A percentile compares a stretch with the other conserved stretches of the same genome.
phyloP scores from a whole-genome alignment of 2,888 invertebrate genomes.

The Cephus runcator region DNA sequence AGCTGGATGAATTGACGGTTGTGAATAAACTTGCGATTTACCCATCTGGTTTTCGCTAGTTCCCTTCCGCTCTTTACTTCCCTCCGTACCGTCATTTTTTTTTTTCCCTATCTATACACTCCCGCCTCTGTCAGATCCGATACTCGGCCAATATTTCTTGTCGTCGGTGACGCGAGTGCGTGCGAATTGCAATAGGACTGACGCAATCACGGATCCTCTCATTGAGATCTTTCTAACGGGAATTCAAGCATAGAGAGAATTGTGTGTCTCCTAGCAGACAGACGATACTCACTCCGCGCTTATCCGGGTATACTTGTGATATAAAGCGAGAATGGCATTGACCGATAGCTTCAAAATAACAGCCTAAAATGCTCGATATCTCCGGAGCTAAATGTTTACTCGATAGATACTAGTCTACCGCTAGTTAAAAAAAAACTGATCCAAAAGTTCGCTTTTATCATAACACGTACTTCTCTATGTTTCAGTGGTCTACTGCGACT shows the following conservation, averaged over 20 bases:
- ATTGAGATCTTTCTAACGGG: background rate
- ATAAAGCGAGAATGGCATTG: background rate
- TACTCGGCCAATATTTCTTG: background rate
- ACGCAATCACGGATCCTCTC: background rate
- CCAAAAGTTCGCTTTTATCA: background rate
- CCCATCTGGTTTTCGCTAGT: background rate
- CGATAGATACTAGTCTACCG: background rate
- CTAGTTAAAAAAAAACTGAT: background rate
- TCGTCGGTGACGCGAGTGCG: background rate
- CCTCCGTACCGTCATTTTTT: background rate
- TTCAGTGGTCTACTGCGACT: slow-evolving; percentile 88
- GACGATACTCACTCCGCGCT: background rate
- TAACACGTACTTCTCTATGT: slow-evolving; percentile 41
- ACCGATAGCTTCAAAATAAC: background rate
- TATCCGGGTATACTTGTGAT: background rate
- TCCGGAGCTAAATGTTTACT: background rate
- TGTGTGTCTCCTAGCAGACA: background rate
- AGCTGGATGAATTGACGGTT: background rate
- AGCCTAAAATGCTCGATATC: background rate
- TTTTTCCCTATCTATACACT: background rate
- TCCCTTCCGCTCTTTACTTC: background rate
- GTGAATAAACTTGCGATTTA: background rate
- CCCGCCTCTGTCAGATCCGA: background rate
- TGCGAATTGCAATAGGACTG: background rate
- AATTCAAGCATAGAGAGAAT: background rate